Base-by-base conservation (phyloP, 2,888 invertebrate genomes). In the Sturmia bella region DNA sequence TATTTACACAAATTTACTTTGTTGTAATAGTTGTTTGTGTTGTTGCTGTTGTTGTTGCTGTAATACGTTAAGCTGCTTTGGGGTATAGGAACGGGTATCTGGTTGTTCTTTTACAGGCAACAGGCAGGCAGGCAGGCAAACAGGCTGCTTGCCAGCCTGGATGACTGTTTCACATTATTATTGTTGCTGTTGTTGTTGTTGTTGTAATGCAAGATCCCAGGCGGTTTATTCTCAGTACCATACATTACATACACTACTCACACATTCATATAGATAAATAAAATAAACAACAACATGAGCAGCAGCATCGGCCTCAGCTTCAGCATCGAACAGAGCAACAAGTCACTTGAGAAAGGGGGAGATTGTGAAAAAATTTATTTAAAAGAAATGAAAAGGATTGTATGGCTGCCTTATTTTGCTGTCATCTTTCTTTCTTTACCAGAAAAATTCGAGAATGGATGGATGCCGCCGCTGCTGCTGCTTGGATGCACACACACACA, bases 311-410 rank as follows among this genome's bases (percentile, higher is more conserved):
- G 27, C 52, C n/a, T 15, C 59, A 41, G 54, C 50, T 13, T 39
- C 50, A 80, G 61, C 56, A 61, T n/a, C n/a, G n/a, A 48, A 15
- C 24, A 39, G n/a, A n/a, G 59, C 80, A 73, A 78, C 74, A 76
- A 82, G 78, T 78, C 82, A 82, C 70, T 78, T 82, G 74, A 78
- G 82, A 82, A 82, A 82, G 82, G 82, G 81, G 82, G 82, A 82
- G 82, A 82, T 82, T 66, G 54, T 70, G 50, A 52, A 70, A 64
- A 64, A 12, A 54, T 21, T 9, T 1, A 56, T 13, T 54, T 32
- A 69, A 81, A 81, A 77, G 77, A 78, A 73, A 77, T 74, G 57
- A 75, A 82, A 82, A 82, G 80, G 80, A 80, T 80, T 80, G 80
- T 80, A 72, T 78, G 69, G 80, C 69, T 32, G 32, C 32, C 32